Percentiles rank a stretch among this genome's conserved stretches.
Evolutionary conservation across 1,140 invertebrate genomes (phyloP).

Genomic region (Euglossa dilemma): DNA sequence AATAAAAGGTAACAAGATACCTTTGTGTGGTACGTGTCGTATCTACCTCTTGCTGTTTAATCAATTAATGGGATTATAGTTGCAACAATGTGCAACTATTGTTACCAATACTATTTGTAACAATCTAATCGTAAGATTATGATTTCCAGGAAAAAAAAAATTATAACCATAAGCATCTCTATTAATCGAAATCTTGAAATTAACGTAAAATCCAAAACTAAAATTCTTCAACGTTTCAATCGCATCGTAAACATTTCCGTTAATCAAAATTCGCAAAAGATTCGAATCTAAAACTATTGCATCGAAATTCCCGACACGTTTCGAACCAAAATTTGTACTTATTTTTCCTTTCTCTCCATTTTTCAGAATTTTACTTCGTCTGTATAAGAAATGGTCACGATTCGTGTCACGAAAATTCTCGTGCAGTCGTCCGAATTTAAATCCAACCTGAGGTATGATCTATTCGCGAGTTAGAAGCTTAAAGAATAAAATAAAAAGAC

Average conservation of each 20-base stretch:
- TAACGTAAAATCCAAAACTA: not conserved
- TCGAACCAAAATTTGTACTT: not conserved
- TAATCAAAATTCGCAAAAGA: not conserved
- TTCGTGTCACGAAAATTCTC: not conserved
- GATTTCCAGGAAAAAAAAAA: no score
- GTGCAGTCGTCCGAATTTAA: no score
- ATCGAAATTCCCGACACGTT: not conserved
- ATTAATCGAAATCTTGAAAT: not conserved
- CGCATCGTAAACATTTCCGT: fast-evolving
- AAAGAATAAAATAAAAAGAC: not conserved
- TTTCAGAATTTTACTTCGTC: no score
- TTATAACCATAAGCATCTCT: not conserved
- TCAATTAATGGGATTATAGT: not conserved
- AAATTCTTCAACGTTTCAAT: not conserved
- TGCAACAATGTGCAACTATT: not conserved
- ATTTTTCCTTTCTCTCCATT: not conserved
- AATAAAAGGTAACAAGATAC: not conserved
- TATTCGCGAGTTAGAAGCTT: not conserved
- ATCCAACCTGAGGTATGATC: not conserved
- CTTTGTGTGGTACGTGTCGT: not conserved
- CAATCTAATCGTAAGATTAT: no score
- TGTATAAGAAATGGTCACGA: no score
- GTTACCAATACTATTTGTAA: no score
- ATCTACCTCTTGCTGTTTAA: not conserved
- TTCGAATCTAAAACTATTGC: not conserved